Base-by-base conservation (phyloP, 2,797 vertebrate species). In the Sardinella longiceps region DNA sequence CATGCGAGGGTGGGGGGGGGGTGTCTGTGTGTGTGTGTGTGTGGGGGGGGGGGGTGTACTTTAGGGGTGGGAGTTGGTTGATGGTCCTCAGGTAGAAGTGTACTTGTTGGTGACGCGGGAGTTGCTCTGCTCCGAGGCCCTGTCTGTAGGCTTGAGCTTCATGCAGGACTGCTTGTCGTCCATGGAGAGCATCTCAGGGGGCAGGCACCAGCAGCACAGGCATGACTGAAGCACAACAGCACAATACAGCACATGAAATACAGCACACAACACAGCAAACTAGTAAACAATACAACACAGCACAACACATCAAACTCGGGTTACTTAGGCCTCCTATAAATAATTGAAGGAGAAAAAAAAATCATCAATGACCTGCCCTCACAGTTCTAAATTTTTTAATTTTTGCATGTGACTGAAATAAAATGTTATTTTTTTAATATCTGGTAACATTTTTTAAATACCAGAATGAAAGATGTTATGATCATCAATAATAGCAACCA, bases 101-200 rank as follows among this genome's bases (percentile, higher is more conserved):
- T 97, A 98, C 93, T 98, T 98, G 95, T 97, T 98, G 92, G 96
- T 97, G 92, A 95, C 92, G 77, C 94, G 96, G 91, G 97, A 97
- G 93, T 97, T 97, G 95, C 94, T 95, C 90, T 95, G 95, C 83
- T 98, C 97, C 14, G 98, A 98, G 90, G 94, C 95, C 12, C 97
- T 95, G 82, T 99, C 97, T 0, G 96, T 96, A 86, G 94, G 95
- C 95, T 97, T 99, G 91, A 97, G 96, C 95, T 98, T 98, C 90
- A 98, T 93, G 91, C 97, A 98, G 4, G 97, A 97, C 89, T 97
- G 97, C 93, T 98, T 98, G 89, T 98, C 97, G 83, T 98, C 98
- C 95, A 97, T 92, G 88, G 95, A 94, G 91, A 97, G 88, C 90
- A 97, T 96, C 90, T 99, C 97, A 80, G 96, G 96, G 28, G 97